A percentile compares a stretch with the other conserved stretches of the same genome.
Evolutionary conservation across 2,113 vertebrate species (phyloP).

Genomic region (Dryoscopus gambensis): DNA sequence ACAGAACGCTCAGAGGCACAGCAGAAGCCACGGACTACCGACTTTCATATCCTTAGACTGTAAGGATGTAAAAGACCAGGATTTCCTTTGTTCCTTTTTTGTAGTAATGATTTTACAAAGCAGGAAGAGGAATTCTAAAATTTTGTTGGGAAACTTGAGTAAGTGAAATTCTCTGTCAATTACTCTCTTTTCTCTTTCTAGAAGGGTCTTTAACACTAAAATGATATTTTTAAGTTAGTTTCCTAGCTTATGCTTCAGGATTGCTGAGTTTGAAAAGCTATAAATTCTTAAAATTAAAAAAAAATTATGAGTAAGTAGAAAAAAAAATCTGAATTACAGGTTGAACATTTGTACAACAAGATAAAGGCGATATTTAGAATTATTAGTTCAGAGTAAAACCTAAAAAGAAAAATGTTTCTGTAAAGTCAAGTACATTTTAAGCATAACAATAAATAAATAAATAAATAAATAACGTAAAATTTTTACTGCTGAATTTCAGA

Average conservation of each 20-base stretch:
- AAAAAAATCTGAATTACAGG: neutral
- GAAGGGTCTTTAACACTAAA: neutral
- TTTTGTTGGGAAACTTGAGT: neutral
- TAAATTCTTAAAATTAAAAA: neutral
- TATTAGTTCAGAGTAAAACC: neutral
- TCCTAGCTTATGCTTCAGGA: neutral
- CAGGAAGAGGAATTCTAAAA: neutral
- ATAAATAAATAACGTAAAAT: neutral
- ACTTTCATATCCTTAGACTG: neutral
- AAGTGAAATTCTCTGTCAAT: neutral
- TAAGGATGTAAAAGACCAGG: neutral
- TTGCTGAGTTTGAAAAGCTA: neutral
- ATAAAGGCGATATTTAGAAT: neutral
- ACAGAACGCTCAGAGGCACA: neutral
- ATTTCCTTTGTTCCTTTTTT: neutral
- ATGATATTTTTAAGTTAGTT: neutral
- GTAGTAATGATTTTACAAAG: neutral
- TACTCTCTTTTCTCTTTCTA: neutral
- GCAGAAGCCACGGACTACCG: neutral
- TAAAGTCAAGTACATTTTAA: neutral
- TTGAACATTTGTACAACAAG: neutral
- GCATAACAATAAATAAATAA: neutral
- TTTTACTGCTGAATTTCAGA: neutral
- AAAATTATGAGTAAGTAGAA: neutral
- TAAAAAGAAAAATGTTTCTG: neutral